Percentiles rank a stretch among this genome's conserved stretches.
Conservation (phyloP, 2,888 invertebrate species). For the Eugnorisma glareosa region DNA sequence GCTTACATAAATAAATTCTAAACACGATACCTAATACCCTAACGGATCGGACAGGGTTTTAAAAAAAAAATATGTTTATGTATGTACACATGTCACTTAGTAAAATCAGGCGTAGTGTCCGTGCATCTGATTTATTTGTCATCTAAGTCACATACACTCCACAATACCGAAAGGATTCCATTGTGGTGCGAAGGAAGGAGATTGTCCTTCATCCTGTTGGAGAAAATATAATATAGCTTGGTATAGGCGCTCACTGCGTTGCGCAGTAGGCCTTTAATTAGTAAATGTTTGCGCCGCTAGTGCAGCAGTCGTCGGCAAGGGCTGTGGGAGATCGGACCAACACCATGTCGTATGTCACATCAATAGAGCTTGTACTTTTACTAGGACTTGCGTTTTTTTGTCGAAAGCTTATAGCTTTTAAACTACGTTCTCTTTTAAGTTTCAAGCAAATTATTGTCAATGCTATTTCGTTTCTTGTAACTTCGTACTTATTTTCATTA, state of each 20-base stretch:
- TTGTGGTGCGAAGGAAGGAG: constrained; percentile 32
- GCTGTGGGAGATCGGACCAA: constrained; percentile 7
- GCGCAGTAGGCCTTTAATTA: constrained; percentile 24
- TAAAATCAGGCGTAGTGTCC: background rate
- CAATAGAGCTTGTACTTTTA: background rate
- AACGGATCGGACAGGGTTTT: too few relatives aligned
- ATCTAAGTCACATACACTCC: constrained; percentile 13
- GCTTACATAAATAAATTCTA: too few relatives aligned
- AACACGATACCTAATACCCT: too few relatives aligned
- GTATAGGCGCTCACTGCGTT: background rate
- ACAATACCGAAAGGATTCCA: constrained; percentile 15
- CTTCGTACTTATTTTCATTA: background rate
- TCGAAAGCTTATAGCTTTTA: background rate
- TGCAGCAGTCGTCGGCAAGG: constrained; percentile 17
- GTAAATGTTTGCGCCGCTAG: constrained; percentile 19
- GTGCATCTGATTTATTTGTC: constrained; percentile 27
- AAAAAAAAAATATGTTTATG: too few relatives aligned
- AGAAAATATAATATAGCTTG: constrained; percentile 15
- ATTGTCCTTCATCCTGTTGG: constrained; percentile 19
- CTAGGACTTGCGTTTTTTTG: background rate
- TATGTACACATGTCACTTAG: background rate
- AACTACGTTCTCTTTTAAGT: background rate
- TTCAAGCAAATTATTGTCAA: background rate
- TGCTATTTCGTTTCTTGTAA: background rate
- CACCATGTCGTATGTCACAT: constrained; percentile 20